Conservation (phyloP, 2,888 invertebrate species). For the Drosophila testacea region DNA sequence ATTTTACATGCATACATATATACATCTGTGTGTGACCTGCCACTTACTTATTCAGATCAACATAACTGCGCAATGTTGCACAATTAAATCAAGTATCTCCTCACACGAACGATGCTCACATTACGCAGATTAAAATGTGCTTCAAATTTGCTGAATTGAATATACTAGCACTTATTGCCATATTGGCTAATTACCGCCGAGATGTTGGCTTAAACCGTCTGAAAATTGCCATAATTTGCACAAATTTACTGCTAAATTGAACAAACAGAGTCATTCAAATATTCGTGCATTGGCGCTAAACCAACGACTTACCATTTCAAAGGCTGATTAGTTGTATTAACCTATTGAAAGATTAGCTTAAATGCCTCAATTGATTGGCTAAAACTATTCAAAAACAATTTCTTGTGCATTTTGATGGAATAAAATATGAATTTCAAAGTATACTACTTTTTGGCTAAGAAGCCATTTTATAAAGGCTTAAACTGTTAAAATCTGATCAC, state of each 20-base stretch:
- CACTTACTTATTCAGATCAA: constrained; percentile 67
- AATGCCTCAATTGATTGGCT: background rate
- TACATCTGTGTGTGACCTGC: constrained; percentile 3
- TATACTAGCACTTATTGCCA: constrained; percentile 5
- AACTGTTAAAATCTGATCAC: too few species aligned
- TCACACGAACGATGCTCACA: constrained; percentile 37
- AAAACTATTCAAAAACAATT: background rate
- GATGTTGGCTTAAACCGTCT: background rate
- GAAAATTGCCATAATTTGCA: constrained; percentile 2
- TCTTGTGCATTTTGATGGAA: too few species aligned
- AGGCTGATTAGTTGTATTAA: background rate
- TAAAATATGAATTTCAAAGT: too few species aligned
- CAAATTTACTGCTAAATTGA: background rate
- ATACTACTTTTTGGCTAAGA: background rate
- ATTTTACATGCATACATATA: background rate
- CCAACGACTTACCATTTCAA: background rate
- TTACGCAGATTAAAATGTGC: constrained; percentile 66
- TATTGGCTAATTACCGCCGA: constrained; percentile 4
- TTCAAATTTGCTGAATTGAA: constrained; percentile 38
- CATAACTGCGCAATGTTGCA: constrained; percentile 42
- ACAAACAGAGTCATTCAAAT: background rate
- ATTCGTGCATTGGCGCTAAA: background rate
- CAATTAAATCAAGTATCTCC: constrained; percentile 63
- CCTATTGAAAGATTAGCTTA: background rate
- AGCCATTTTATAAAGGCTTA: background rate